Base-by-base conservation (phyloP, 2,888 invertebrate species). In the Microdon myrmicae region DNA sequence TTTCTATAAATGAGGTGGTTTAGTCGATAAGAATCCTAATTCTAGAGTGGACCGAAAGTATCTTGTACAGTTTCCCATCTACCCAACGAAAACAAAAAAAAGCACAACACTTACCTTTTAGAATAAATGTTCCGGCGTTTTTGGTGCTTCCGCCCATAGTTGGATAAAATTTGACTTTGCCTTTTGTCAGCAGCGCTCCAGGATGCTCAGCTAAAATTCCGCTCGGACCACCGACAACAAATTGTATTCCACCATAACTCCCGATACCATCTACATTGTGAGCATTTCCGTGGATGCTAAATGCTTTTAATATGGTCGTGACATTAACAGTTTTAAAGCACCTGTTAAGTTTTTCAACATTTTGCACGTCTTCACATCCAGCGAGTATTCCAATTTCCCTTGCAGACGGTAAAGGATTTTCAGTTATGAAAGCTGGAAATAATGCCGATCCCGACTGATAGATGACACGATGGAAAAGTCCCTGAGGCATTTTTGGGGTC, bases 361-460 rank as follows among this genome's bases (percentile, higher is more conserved):
- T 74, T 1, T 70, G 67, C 3, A 74, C 29, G 31, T 73, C 72
- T 37, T 73, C 76, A 68, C 80, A 81, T 13, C 79, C 79, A 5
- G 77, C 77, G 12, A 74, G 68, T 22, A 70, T 69, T 0, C 75
- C 80, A 35, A 82, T 78, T 12, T 76, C 75, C 48, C 69, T 75
- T 2, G 79, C 75, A 8, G 77, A 74, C 1, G 68, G 44, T 23
- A 76, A 47, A 0, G 82, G 81, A 10, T 79, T 70, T 7, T 74
- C 73, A 48, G 84, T 82, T 10, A 82, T 76, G 10, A 82, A 81
- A 72, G 83, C 82, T 1, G 81, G 81, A 34, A 81, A 81, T 2
- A 83, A 67, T 0, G 81, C 80, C 5, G 83, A 81, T 1, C 83
- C 84, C 37, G 84, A 84, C 68, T 83, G 82, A 14, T 82, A 76